Evolutionary conservation across 2,113 vertebrate species (phyloP).

Genomic region (Odocoileus hemionus): DNA sequence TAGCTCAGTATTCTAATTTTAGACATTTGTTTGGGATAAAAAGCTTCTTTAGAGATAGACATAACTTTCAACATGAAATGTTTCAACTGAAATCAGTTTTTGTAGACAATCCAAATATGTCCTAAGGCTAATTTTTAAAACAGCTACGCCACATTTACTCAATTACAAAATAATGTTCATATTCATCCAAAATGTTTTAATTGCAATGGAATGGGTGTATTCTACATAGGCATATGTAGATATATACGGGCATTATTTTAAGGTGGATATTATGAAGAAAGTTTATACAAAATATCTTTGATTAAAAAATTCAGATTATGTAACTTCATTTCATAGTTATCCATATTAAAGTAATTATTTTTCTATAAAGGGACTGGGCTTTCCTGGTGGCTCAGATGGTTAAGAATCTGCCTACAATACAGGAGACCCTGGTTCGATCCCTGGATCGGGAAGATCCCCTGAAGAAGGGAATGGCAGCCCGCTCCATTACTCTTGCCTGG

Average conservation of each 20-base stretch:
- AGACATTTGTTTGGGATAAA: slow-evolving; percentile 59
- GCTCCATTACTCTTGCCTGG: not conserved
- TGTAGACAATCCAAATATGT: slow-evolving; percentile 60
- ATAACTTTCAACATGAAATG: slow-evolving; percentile 61
- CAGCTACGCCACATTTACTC: slow-evolving; percentile 15
- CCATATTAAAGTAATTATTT: not conserved
- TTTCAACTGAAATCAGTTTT: slow-evolving; percentile 44
- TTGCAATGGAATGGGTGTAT: not conserved
- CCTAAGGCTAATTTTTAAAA: not conserved
- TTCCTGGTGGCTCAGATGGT: not conserved
- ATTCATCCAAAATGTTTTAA: not conserved
- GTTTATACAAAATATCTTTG: not conserved
- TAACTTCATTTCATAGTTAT: not conserved
- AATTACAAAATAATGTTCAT: slow-evolving; percentile 15
- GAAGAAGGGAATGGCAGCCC: not conserved
- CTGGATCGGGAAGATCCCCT: not conserved
- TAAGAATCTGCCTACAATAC: not conserved
- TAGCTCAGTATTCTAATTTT: slow-evolving; percentile 72
- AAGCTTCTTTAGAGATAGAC: slow-evolving; percentile 61
- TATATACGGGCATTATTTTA: not conserved
- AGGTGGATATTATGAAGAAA: not conserved
- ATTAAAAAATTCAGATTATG: not conserved
- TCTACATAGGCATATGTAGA: not conserved
- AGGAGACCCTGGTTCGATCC: not conserved
- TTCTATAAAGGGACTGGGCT: not conserved